phyloP scores from a whole-genome alignment of 2,113 vertebrate species.

The Aegypius monachus region DNA sequence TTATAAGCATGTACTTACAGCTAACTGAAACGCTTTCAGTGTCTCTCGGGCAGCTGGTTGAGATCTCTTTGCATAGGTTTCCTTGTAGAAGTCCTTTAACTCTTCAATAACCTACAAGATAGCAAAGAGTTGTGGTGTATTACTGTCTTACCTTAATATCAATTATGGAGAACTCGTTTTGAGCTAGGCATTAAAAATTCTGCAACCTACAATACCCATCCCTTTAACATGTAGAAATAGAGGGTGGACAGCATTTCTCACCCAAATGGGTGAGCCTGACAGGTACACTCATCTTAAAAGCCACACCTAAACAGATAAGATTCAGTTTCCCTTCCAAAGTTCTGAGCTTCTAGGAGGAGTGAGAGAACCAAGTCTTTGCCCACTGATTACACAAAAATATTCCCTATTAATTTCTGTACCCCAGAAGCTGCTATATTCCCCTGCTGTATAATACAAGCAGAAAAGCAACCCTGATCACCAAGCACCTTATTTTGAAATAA shows the following conservation, averaged over 20 bases:
- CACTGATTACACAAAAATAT: neutral
- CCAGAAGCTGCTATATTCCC: neutral
- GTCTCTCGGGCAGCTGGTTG: constrained; percentile 74
- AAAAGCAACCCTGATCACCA: neutral
- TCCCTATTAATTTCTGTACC: neutral
- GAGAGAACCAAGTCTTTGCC: neutral
- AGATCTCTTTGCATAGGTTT: constrained; percentile 75
- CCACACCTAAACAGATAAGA: neutral
- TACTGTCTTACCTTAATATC: neutral
- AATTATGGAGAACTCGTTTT: neutral
- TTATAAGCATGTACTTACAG: constrained; percentile 70
- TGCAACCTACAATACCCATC: neutral
- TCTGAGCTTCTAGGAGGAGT: neutral
- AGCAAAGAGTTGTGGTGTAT: neutral
- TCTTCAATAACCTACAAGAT: constrained; percentile 79
- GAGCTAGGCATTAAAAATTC: neutral
- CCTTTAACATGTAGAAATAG: neutral
- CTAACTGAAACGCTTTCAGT: constrained; percentile 79
- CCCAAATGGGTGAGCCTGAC: neutral
- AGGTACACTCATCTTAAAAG: neutral
- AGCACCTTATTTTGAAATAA: neutral
- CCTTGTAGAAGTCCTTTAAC: constrained; percentile 80
- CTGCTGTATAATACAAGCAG: neutral
- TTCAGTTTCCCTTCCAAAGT: neutral
- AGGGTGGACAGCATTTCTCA: neutral